Evolutionary conservation across 2,888 invertebrate genomes (phyloP).

Genomic region (Rotaria magnacalcarata): DNA sequence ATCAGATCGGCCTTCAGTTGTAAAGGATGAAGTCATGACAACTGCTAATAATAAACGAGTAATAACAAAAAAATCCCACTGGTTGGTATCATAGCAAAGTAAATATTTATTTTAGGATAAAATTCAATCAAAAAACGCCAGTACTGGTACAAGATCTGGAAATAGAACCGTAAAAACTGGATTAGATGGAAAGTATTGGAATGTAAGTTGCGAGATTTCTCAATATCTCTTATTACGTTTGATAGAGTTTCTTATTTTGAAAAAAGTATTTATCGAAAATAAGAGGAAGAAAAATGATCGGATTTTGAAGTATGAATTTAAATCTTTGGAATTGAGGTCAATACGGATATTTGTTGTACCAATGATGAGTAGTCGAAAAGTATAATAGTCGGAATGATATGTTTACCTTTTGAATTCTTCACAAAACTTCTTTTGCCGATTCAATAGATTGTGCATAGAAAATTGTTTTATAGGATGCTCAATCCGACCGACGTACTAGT

Average conservation of each 20-base stretch:
- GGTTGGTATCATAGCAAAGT: not conserved
- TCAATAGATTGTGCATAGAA: not conserved
- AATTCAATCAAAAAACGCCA: not conserved
- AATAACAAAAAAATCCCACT: not conserved
- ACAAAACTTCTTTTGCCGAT: too few species aligned
- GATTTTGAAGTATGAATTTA: too few species aligned
- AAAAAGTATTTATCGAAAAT: too few species aligned
- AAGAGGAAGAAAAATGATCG: too few species aligned
- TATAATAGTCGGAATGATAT: too few species aligned
- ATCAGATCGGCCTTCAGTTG: not conserved
- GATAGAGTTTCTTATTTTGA: too few species aligned
- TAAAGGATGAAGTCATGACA: not conserved
- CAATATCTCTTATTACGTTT: too few species aligned
- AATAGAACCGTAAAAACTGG: not conserved
- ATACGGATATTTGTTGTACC: too few species aligned
- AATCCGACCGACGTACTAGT: not conserved
- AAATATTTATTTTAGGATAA: not conserved
- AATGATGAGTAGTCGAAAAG: too few species aligned
- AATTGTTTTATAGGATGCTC: not conserved
- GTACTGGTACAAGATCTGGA: not conserved
- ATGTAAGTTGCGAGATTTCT: not conserved
- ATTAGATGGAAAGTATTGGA: slow-evolving; percentile 43
- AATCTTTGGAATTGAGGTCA: too few species aligned
- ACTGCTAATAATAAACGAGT: not conserved
- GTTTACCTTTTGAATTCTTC: too few species aligned